Base-by-base conservation (phyloP, 2,113 vertebrate genomes). In the Equus przewalskii region DNA sequence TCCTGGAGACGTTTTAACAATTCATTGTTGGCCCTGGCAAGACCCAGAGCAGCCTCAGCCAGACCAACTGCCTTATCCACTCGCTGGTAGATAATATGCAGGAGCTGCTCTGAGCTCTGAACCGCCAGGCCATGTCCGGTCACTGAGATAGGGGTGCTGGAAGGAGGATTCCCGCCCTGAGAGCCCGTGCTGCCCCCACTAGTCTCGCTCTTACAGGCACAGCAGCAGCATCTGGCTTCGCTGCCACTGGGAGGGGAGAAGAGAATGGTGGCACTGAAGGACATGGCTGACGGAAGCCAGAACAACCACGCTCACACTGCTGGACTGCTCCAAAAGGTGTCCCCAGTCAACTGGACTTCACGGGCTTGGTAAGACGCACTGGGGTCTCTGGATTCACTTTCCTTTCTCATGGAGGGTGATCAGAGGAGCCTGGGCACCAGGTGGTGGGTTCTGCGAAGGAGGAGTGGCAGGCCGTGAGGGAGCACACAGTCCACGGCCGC, bases 191-290 rank as follows among this genome's bases (percentile, higher is more conserved):
- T 62, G 81, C 90, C 97, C n/a, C 86, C 90, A 11, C 88, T 88
- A 0, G 97, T 89, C 90, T 98, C 98, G 2, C 92, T 97, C 81
- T 98, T 99, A 87, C 98, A 99, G 12, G 97, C 94, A 15, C 98
- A 98, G 85, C 98, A 98, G 94, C 98, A 98, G 96, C 98, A 98
- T 16, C 96, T 97, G 81, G 92, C 94, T 41, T 98, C 98, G 0
- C 91, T 96, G 83, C 96, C 96, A 6, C 97, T 70, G 14, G 98
- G 98, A 26, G 98, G 98, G 33, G 98, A 98, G 94, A 99, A 99
- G 85, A 99, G 98, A 46, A 99, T 99, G 81, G 98, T 99, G 79
- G 98, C 98, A 19, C 98, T 99, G 98, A 99, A 99, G 64, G 98
- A 98, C 98, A 99, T 99, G 87, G 70, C 69, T 65, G 69, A 9